Conservation (phyloP, 1,140 invertebrate genomes). For the Cydia amplana region DNA sequence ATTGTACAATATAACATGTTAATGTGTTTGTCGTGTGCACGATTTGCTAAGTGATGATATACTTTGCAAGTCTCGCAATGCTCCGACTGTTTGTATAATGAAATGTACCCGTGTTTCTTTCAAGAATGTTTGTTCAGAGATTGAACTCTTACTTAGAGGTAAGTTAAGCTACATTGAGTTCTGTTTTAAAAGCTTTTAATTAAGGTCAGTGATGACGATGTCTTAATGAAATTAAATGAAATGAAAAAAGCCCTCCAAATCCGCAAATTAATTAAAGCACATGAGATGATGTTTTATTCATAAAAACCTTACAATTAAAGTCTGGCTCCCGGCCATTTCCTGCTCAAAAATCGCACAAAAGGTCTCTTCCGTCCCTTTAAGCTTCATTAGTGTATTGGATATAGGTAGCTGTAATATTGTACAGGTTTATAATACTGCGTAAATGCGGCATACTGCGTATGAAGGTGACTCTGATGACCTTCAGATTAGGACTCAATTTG, state of each 20-base stretch:
- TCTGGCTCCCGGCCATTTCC: neutral
- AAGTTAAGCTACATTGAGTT: neutral
- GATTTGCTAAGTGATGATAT: slow-evolving; percentile 6
- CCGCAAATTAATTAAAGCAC: no score
- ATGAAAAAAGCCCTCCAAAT: no score
- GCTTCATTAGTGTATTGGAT: neutral
- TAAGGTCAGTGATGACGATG: no score
- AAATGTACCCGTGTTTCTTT: neutral
- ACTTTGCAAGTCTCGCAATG: neutral
- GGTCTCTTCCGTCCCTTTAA: neutral
- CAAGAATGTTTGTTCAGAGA: neutral
- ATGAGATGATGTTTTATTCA: neutral
- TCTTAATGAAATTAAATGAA: no score
- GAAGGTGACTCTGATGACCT: neutral
- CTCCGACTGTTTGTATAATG: neutral
- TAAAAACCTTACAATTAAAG: neutral
- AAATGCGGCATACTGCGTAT: neutral
- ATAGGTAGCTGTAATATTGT: neutral
- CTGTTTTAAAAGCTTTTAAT: no score
- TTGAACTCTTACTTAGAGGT: neutral
- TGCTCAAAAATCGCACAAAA: neutral
- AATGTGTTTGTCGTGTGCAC: neutral
- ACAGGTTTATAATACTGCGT: neutral
- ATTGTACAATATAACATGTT: neutral
- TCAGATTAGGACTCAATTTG: neutral